Evolutionary conservation across 2,888 invertebrate genomes (phyloP).

Genomic region (Trichacis sp.): DNA sequence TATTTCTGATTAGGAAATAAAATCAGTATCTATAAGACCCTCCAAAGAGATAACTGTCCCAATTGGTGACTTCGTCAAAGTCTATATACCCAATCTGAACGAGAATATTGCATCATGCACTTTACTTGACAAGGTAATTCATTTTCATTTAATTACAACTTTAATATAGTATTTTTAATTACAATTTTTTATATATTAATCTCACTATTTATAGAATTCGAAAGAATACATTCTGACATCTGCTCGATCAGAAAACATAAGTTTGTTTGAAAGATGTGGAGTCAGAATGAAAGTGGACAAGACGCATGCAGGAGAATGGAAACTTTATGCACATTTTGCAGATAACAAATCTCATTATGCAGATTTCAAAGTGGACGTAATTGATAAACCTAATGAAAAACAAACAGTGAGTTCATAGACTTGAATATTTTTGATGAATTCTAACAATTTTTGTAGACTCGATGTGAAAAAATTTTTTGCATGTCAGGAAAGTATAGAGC

Average conservation of each 20-base stretch:
- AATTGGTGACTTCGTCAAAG: conserved; percentile 27
- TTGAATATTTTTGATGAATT: no score
- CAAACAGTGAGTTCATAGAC: conserved; percentile 12
- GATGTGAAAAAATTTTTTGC: no score
- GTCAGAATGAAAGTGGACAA: conserved; percentile 35
- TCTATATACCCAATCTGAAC: conserved; percentile 10
- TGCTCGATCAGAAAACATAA: not conserved
- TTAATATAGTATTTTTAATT: no score
- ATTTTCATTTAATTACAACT: no score
- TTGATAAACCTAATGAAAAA: conserved; percentile 10
- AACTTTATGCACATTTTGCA: conserved; percentile 26
- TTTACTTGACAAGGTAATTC: conserved; percentile 10
- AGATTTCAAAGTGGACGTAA: conserved; percentile 13
- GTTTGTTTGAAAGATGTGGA: conserved; percentile 43
- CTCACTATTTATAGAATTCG: conserved; percentile 1
- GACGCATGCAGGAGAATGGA: conserved; percentile 32
- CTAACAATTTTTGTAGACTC: no score
- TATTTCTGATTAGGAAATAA: no score
- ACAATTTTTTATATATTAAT: no score
- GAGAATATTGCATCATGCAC: conserved; percentile 30
- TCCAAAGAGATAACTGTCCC: conserved; percentile 13
- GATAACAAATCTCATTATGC: conserved; percentile 17
- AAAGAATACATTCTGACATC: conserved; percentile 19
- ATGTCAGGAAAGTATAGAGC: not conserved
- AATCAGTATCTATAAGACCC: conserved; percentile 8